A percentile compares a stretch with the other conserved stretches of the same genome.
Conservation (phyloP, 2,888 invertebrate species). For the Pogonocherus hispidulus region DNA sequence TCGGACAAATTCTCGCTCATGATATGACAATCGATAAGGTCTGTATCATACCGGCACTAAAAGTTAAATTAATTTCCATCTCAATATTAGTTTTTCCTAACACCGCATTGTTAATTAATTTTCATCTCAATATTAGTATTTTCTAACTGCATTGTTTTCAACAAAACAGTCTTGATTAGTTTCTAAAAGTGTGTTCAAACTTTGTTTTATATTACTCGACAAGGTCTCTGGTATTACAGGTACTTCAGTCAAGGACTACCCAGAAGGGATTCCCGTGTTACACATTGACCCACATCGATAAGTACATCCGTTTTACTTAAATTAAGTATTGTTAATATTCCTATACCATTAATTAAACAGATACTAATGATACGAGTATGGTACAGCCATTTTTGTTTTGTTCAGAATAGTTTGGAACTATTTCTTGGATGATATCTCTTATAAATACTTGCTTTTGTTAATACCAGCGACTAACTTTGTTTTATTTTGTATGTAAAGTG, state of each 20-base stretch:
- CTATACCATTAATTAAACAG: not conserved
- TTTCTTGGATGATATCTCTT: not conserved
- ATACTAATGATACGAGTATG: not conserved
- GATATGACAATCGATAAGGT: constrained; percentile 15
- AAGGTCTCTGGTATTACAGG: not conserved
- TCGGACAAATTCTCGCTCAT: not conserved
- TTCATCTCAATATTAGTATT: no score
- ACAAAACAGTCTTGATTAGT: constrained; percentile 1
- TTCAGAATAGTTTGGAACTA: not conserved
- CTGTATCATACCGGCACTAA: constrained; percentile 2
- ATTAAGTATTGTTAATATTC: not conserved
- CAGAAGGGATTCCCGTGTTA: not conserved
- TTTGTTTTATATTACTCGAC: not conserved
- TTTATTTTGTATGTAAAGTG: not conserved
- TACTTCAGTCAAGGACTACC: not conserved
- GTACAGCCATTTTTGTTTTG: not conserved
- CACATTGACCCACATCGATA: not conserved
- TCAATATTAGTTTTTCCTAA: constrained; percentile 16
- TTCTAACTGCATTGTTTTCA: no score
- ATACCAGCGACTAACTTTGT: not conserved
- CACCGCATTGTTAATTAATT: no score
- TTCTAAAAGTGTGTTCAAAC: not conserved
- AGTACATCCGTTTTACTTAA: not conserved
- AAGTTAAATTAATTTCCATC: constrained; percentile 16
- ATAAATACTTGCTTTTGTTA: not conserved